Conservation (phyloP, 2,113 vertebrate genomes). For the Cacatua alba region DNA sequence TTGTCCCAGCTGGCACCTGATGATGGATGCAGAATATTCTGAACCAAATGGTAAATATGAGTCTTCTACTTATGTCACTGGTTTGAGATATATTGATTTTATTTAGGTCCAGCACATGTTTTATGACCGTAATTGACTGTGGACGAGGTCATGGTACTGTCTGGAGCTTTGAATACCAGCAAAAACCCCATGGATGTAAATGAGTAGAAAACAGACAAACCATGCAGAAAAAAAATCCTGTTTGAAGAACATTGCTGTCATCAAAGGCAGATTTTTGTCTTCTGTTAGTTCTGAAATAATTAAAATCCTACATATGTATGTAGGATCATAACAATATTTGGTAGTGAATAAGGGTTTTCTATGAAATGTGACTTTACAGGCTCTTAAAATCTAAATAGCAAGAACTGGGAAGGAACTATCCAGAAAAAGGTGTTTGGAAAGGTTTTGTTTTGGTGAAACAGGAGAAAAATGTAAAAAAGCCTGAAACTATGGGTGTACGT, state of each 20-base stretch:
- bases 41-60: conserved; percentile 25
- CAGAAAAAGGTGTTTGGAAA: background rate
- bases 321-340: background rate
- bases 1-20: conserved; percentile 8
- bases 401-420: background rate
- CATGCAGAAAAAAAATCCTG: background rate
- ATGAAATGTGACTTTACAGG: background rate
- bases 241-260: background rate
- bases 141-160: background rate
- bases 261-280: background rate
- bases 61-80: background rate
- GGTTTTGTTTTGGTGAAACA: background rate
- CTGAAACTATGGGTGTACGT: background rate
- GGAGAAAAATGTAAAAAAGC: background rate
- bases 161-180: background rate
- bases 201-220: background rate
- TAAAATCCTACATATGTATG: background rate
- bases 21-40: conserved; percentile 48
- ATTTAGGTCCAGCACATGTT: background rate
- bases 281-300: background rate
- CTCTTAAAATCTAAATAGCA: background rate
- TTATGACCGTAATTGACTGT: background rate
- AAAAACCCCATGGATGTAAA: background rate
- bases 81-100: conserved; percentile 21
- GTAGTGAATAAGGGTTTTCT: background rate